These are phyloP conservation scores for Drosophila mayaguana DNA, from an alignment of 2,888 invertebrate species.

Conservation along the genomic window DNA sequence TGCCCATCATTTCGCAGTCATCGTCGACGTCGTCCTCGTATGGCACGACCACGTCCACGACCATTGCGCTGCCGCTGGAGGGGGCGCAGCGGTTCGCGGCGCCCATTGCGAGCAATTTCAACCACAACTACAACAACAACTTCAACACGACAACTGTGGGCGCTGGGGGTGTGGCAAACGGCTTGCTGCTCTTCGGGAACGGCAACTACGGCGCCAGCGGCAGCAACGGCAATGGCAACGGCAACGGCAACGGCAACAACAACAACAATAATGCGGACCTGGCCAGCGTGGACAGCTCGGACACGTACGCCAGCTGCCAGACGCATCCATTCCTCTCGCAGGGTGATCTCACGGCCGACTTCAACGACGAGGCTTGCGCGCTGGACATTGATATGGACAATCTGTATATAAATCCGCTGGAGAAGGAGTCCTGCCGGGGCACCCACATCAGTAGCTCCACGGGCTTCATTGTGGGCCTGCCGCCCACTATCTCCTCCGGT, in stretches of 20 bases:
- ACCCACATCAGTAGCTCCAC: slow-evolving; percentile 69
- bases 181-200: slow-evolving; percentile 62
- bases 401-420: slow-evolving; percentile 95
- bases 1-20: slow-evolving; percentile 81
- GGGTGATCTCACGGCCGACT: slow-evolving; percentile 89
- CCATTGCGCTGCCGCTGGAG: slow-evolving; percentile 84
- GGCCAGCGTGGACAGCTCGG: slow-evolving; percentile 91
- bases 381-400: slow-evolving; percentile 90
- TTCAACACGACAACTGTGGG: slow-evolving; percentile 81
- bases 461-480: slow-evolving; percentile 80
- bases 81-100: slow-evolving; percentile 80
- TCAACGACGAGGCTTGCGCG: slow-evolving; percentile 84
- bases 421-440: slow-evolving; percentile 86
- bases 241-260: slow-evolving; percentile 81
- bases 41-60: slow-evolving; percentile 84
- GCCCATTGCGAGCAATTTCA: slow-evolving; percentile 81
- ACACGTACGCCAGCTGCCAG: slow-evolving; percentile 98
- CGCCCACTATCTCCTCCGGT: slow-evolving; percentile 72
- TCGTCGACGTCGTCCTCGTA: slow-evolving; percentile 83
- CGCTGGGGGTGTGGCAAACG: slow-evolving; percentile 51
- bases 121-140: slow-evolving; percentile 84
- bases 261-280: slow-evolving; percentile 86
- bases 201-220: slow-evolving; percentile 64
- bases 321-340: slow-evolving; percentile 97
- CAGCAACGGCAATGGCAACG: slow-evolving; percentile 65